Conservation (phyloP, 2,797 vertebrate species). For the Spinus pinus region DNA sequence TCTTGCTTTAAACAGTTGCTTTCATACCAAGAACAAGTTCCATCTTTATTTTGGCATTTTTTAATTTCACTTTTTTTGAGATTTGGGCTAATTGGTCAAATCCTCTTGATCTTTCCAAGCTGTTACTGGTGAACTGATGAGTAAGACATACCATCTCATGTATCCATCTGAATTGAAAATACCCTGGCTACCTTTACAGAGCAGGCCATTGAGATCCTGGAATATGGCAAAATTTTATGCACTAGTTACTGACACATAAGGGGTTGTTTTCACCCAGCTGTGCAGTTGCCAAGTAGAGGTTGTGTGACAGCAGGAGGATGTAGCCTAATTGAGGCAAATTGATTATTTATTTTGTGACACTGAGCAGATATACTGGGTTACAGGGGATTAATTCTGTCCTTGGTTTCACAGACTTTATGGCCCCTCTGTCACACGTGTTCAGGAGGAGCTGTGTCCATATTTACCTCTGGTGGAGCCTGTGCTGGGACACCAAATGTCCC, state of each 20-base stretch:
- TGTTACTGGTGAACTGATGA: background rate
- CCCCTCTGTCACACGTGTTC: background rate
- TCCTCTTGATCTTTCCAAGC: background rate
- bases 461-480: background rate
- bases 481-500: background rate
- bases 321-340: background rate
- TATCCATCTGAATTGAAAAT: background rate
- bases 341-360: background rate
- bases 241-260: background rate
- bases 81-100: background rate
- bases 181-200: background rate
- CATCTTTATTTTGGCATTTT: background rate
- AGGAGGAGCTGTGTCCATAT: background rate
- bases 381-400: background rate
- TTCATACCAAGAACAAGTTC: background rate
- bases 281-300: background rate
- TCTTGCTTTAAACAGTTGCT: background rate
- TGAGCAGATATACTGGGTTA: background rate
- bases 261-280: background rate
- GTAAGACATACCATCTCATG: background rate
- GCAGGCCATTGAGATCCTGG: background rate
- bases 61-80: background rate
- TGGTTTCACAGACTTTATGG: background rate
- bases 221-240: background rate
- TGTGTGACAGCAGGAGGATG: background rate